A percentile compares a stretch with the other conserved stretches of the same genome.
Evolutionary conservation across 2,113 vertebrate species (phyloP).

Genomic region (Spea multiplicata): DNA sequence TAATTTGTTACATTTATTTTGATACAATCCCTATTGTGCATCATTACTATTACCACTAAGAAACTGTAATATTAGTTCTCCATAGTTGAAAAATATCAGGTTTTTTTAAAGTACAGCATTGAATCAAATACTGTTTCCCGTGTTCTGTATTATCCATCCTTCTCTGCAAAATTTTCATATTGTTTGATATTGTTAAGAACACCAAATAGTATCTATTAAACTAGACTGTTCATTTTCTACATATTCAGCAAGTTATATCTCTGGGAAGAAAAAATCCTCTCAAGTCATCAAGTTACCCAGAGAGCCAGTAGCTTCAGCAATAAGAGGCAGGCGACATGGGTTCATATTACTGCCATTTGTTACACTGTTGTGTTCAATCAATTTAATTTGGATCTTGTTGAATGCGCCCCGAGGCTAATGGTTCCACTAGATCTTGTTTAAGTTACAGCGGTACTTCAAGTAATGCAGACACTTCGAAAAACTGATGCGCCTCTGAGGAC

Average conservation of each 20-base stretch:
- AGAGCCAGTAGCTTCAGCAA: constrained; percentile 17
- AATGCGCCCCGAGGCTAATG: constrained; percentile 44
- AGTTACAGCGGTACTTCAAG: constrained; percentile 54
- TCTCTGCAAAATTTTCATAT: too few relatives aligned
- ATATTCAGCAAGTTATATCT: constrained; percentile 6
- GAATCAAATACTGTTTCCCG: too few relatives aligned
- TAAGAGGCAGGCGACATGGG: constrained; percentile 16
- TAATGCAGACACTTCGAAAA: constrained; percentile 52
- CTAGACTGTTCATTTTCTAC: not conserved
- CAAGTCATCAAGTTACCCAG: not conserved
- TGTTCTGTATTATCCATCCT: too few relatives aligned
- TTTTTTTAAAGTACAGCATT: too few relatives aligned
- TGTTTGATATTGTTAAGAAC: not conserved
- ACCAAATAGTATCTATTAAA: not conserved
- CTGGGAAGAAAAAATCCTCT: not conserved
- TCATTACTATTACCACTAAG: too few relatives aligned
- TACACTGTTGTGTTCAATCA: constrained; percentile 38
- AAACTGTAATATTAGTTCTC: too few relatives aligned
- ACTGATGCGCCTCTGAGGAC: constrained; percentile 57
- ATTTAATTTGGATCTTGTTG: constrained; percentile 42
- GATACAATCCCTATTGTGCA: too few relatives aligned
- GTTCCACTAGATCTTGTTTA: constrained; percentile 45
- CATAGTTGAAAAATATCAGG: too few relatives aligned
- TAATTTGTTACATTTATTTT: too few relatives aligned
- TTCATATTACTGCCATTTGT: constrained; percentile 39